Evolutionary conservation across 2,888 invertebrate species (phyloP).

Genomic region (Dione vanillae): DNA sequence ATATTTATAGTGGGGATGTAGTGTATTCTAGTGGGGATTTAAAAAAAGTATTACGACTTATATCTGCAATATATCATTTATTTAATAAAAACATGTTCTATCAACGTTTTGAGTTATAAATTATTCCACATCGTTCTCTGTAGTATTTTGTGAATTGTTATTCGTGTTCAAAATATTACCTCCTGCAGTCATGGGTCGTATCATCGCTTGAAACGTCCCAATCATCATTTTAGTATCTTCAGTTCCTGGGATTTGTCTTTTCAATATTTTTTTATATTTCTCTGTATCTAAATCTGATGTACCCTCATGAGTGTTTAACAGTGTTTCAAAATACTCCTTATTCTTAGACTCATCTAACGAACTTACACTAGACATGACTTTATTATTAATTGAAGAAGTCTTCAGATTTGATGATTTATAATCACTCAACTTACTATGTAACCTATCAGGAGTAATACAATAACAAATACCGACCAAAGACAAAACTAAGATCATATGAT

Average conservation of each 20-base stretch:
- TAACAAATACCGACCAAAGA: background rate
- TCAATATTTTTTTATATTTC: constrained; percentile 15
- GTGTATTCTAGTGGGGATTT: no score
- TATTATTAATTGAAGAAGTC: background rate
- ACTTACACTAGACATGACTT: background rate
- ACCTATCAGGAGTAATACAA: background rate
- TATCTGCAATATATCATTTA: no score
- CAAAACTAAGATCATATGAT: background rate
- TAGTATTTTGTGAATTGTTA: constrained; percentile 12
- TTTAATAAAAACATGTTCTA: background rate
- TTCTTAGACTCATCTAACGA: background rate
- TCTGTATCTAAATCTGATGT: background rate
- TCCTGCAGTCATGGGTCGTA: constrained; percentile 35
- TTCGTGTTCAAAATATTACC: constrained; percentile 8
- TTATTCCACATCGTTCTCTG: constrained; percentile 13
- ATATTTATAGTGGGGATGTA: no score
- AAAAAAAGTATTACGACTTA: no score
- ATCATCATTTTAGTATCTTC: constrained; percentile 38
- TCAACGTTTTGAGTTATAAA: background rate
- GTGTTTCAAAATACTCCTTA: background rate
- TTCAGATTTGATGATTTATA: background rate
- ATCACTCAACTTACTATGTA: background rate
- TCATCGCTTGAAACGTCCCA: constrained; percentile 44
- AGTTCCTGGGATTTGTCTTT: constrained; percentile 35
- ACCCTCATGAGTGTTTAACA: background rate